A percentile compares a stretch with the other conserved stretches of the same genome.
Evolutionary conservation across 2,797 vertebrate genomes (phyloP).

Genomic region (Myoxocephalus aenaeus): DNA sequence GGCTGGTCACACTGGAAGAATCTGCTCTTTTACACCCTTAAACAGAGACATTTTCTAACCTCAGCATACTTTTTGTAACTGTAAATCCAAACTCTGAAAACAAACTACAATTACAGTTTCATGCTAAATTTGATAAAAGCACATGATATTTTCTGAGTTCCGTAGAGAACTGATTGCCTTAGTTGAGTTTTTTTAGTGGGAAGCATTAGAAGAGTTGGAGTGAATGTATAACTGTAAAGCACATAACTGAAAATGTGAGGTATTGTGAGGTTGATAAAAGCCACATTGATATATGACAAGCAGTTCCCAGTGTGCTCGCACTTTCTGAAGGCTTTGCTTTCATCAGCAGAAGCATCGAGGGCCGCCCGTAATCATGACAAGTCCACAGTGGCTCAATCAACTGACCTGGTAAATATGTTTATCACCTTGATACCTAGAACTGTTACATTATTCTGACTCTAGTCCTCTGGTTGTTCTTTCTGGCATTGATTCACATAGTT

Average conservation of each 20-base stretch:
- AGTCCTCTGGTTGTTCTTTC: too few relatives aligned
- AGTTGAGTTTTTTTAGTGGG: neutral
- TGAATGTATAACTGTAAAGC: neutral
- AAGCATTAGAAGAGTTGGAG: neutral
- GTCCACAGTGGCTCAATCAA: neutral
- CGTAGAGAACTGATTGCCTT: neutral
- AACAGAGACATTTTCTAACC: neutral
- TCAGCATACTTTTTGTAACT: neutral
- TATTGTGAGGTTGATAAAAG: too few relatives aligned
- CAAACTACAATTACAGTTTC: neutral
- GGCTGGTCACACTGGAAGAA: fast-evolving
- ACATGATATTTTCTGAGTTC: neutral
- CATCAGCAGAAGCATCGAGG: neutral
- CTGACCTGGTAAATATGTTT: slow-evolving; percentile 27
- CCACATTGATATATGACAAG: neutral
- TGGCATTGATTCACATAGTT: fast-evolving
- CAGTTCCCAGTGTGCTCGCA: neutral
- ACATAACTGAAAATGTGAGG: neutral
- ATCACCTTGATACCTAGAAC: neutral
- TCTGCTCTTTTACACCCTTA: neutral
- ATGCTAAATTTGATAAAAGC: too few relatives aligned
- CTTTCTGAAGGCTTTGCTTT: neutral
- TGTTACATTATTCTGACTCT: neutral
- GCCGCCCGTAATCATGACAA: neutral
- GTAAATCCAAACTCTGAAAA: neutral